phyloP scores from a whole-genome alignment of 1,140 invertebrate species.

The Zaprionus ghesquierei region DNA sequence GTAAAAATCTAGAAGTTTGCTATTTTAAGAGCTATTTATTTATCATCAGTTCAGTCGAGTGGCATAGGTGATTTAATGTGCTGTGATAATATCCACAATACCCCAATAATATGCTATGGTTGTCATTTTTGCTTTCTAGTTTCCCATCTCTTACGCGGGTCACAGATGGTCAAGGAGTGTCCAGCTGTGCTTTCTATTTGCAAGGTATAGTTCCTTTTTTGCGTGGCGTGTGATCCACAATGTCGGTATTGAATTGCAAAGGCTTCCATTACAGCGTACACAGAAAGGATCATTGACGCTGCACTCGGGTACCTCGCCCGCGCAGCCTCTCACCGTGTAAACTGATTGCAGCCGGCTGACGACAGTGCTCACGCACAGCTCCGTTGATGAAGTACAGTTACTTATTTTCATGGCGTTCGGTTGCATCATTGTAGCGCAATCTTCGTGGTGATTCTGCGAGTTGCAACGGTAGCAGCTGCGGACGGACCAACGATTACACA shows the following conservation, averaged over 20 bases:
- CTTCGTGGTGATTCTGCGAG: constrained; percentile 44
- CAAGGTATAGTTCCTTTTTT: background rate
- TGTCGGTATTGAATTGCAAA: constrained; percentile 65
- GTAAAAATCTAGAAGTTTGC: too few relatives aligned
- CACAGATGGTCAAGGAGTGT: constrained; percentile 5
- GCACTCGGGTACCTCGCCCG: constrained; percentile 63
- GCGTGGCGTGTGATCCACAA: constrained; percentile 29
- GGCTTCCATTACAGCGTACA: constrained; percentile 68
- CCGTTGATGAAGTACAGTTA: constrained; percentile 52
- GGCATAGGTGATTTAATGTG: too few relatives aligned
- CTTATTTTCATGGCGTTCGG: constrained; percentile 29
- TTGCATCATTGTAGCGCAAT: constrained; percentile 53
- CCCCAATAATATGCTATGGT: too few relatives aligned
- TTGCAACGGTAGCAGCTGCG: constrained; percentile 72
- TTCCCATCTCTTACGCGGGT: too few relatives aligned
- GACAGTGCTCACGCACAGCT: constrained; percentile 71
- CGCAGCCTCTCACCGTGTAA: constrained; percentile 68
- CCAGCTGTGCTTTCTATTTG: background rate
- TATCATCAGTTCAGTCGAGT: too few relatives aligned
- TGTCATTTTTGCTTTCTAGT: too few relatives aligned
- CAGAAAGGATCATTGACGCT: constrained; percentile 70
- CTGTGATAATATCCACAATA: too few relatives aligned
- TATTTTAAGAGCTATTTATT: too few relatives aligned
- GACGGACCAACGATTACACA: constrained; percentile 63
- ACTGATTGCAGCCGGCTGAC: constrained; percentile 53